A percentile compares a stretch with the other conserved stretches of the same genome.
phyloP scores from a whole-genome alignment of 2,113 vertebrate genomes.

The Hypomesus transpacificus region DNA sequence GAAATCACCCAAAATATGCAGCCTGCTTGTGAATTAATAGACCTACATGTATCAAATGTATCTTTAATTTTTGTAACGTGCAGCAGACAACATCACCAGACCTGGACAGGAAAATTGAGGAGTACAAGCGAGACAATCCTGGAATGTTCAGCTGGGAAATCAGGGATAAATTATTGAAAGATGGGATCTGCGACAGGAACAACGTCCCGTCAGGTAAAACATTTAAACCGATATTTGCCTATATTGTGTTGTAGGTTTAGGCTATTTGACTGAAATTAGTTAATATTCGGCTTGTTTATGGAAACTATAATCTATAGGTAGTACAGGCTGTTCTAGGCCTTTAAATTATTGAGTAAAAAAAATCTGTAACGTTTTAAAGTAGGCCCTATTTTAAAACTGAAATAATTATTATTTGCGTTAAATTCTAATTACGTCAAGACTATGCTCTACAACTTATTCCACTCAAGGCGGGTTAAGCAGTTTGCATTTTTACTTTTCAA shows the following conservation, averaged over 20 bases:
- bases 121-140: slow-evolving; percentile 92
- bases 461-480: no score
- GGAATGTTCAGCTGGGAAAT: slow-evolving; percentile 99
- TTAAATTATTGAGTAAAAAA: no score
- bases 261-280: no score
- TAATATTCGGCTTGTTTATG: no score
- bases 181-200: slow-evolving; percentile 93
- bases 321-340: no score
- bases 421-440: neutral
- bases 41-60: neutral
- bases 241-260: no score
- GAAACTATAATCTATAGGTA: no score
- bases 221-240: no score
- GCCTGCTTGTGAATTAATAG: no score
- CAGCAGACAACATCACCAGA: slow-evolving; percentile 95
- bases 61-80: slow-evolving; percentile 51
- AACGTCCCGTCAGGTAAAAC: slow-evolving; percentile 91
- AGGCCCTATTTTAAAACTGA: neutral
- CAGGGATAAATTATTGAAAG: slow-evolving; percentile 93
- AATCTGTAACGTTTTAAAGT: no score
- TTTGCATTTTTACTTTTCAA: slow-evolving; percentile 43
- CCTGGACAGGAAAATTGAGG: slow-evolving; percentile 96
- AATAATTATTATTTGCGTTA: neutral
- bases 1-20: no score
- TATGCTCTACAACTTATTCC: neutral